phyloP scores from a whole-genome alignment of 2,888 invertebrate species.

The Andrena bicolor region DNA sequence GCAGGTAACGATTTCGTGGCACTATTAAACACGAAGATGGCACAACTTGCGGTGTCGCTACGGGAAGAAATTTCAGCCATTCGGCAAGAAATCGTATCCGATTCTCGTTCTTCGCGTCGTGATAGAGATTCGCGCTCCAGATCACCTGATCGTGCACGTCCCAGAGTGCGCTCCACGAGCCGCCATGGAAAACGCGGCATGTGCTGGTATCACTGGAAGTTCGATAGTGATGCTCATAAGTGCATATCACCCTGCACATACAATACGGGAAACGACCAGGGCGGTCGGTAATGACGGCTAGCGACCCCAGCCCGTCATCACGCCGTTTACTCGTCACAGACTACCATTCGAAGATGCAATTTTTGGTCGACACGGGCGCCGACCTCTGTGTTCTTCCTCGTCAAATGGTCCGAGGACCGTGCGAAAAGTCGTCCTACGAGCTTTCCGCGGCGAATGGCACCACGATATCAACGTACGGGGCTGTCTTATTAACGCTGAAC shows the following conservation, averaged over 20 bases:
- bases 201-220: conserved; percentile 13
- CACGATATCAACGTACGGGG: conserved; percentile 8
- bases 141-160: neutral
- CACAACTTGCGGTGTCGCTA: neutral
- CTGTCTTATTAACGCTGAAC: neutral
- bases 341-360: neutral
- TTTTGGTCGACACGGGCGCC: neutral
- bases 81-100: neutral
- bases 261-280: conserved; percentile 2
- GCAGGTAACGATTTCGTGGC: neutral
- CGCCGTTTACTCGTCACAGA: conserved; percentile 18
- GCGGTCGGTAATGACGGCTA: conserved; percentile 8
- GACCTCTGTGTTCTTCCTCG: conserved; percentile 9
- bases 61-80: neutral
- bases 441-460: conserved; percentile 22
- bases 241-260: neutral
- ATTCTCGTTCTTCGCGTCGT: neutral
- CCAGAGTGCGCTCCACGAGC: neutral
- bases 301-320: neutral
- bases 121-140: neutral
- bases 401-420: neutral
- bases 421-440: neutral
- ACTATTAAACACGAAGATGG: neutral
- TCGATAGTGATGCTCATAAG: neutral
- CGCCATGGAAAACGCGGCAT: neutral